Conservation (phyloP, 1,140 invertebrate species). For the Rhyzopertha dominica region DNA sequence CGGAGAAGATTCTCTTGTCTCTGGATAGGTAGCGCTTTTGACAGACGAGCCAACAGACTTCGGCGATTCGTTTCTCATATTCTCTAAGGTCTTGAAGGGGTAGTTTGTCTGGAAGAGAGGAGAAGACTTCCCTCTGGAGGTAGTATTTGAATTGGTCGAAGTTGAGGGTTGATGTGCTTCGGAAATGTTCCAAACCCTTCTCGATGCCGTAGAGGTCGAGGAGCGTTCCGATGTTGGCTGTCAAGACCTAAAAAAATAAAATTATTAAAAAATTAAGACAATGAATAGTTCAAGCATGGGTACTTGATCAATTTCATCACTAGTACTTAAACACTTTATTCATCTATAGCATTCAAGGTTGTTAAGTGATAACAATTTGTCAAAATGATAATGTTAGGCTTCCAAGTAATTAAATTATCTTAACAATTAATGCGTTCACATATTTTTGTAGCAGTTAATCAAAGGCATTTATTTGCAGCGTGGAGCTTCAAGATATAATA, state of each 20-base stretch:
- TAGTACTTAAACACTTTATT: no score
- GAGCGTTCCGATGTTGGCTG: slow-evolving; percentile 54
- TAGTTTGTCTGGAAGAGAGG: slow-evolving; percentile 53
- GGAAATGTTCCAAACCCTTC: slow-evolving; percentile 68
- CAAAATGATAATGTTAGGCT: no score
- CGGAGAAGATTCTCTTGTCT: slow-evolving; percentile 55
- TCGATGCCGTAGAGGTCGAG: slow-evolving; percentile 67
- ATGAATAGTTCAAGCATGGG: background rate
- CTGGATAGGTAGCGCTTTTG: slow-evolving; percentile 56
- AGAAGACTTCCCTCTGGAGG: slow-evolving; percentile 68
- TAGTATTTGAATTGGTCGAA: slow-evolving; percentile 72
- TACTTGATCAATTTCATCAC: slow-evolving; percentile 3
- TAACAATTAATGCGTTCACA: no score
- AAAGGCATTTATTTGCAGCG: no score
- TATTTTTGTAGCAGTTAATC: no score
- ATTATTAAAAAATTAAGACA: slow-evolving; percentile 2
- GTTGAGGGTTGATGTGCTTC: slow-evolving; percentile 59
- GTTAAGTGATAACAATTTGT: no score
- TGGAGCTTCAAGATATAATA: no score
- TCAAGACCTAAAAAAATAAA: slow-evolving; percentile 51
- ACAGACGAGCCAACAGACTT: slow-evolving; percentile 73
- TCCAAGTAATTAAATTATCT: no score
- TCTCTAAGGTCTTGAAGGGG: slow-evolving; percentile 51
- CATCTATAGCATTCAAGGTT: no score
- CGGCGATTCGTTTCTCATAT: slow-evolving; percentile 57